These are phyloP conservation scores for Heteromurus nitidus DNA, from an alignment of 2,888 invertebrate genomes.

Conservation along the genomic window DNA sequence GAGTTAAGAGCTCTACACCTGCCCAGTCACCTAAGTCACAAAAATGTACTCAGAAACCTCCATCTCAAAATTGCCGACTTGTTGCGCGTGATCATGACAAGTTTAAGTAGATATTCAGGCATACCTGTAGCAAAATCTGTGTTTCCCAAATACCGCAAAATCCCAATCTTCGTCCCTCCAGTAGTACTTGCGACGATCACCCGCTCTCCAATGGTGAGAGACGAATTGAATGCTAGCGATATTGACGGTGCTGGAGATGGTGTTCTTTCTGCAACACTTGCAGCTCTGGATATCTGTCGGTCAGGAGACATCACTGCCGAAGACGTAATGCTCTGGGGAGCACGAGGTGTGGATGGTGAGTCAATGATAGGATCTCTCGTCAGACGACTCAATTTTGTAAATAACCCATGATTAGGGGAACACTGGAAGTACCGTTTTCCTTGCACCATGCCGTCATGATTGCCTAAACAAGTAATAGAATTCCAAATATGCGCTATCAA, in stretches of 20 bases:
- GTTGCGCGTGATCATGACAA: too few species aligned
- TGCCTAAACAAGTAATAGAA: slow-evolving; percentile 80
- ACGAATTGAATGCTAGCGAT: not conserved
- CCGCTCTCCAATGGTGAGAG: slow-evolving; percentile 88
- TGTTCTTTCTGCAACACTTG: slow-evolving; percentile 28
- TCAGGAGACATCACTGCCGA: slow-evolving; percentile 34
- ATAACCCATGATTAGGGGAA: slow-evolving; percentile 93
- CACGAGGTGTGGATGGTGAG: slow-evolving; percentile 48
- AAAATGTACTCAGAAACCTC: too few species aligned
- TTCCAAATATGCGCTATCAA: not conserved
- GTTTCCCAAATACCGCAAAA: slow-evolving; percentile 88
- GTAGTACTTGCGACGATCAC: slow-evolving; percentile 90
- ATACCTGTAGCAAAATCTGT: slow-evolving; percentile 87
- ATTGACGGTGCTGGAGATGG: slow-evolving; percentile 16
- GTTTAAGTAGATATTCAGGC: not conserved
- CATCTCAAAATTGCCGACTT: too few species aligned
- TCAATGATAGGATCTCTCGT: slow-evolving; percentile 82
- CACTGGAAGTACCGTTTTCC: slow-evolving; percentile 96
- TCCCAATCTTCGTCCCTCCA: slow-evolving; percentile 92
- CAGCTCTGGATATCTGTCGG: slow-evolving; percentile 30
- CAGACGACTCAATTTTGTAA: slow-evolving; percentile 89
- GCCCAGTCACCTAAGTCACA: slow-evolving; percentile 88
- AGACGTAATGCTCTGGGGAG: slow-evolving; percentile 35
- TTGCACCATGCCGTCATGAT: slow-evolving; percentile 96
- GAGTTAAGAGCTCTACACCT: slow-evolving; percentile 95